phyloP scores from a whole-genome alignment of 2,888 invertebrate species.

The Alsophila aescularia region DNA sequence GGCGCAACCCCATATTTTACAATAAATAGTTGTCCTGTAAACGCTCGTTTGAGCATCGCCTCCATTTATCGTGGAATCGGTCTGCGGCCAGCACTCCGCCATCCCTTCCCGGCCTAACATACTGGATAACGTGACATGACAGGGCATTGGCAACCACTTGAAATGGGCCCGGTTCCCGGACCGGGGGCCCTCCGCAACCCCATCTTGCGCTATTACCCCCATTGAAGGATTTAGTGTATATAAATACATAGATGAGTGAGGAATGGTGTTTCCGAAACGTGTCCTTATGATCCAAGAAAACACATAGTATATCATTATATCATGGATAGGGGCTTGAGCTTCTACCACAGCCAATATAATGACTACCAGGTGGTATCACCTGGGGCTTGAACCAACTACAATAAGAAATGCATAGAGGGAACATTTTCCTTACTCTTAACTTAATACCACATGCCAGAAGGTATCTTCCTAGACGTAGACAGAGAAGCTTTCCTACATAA shows the following conservation, averaged over 20 bases:
- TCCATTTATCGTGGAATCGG: conserved; percentile 58
- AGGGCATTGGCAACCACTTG: conserved; percentile 46
- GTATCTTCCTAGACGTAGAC: no score
- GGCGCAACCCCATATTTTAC: conserved; percentile 58
- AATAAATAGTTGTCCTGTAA: conserved; percentile 60
- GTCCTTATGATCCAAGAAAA: conserved; percentile 29
- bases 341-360: conserved; percentile 1
- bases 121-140: conserved; percentile 65
- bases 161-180: conserved; percentile 33
- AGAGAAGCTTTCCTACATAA: no score
- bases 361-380: no score
- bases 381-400: neutral
- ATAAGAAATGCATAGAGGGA: no score
- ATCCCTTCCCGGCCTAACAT: conserved; percentile 58
- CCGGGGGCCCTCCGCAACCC: conserved; percentile 28
- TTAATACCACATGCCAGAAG: no score
- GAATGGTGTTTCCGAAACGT: conserved; percentile 23
- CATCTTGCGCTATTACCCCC: conserved; percentile 35
- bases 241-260: conserved; percentile 31
- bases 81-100: conserved; percentile 47
- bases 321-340: conserved; percentile 3
- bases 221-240: conserved; percentile 29
- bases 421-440: no score
- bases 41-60: conserved; percentile 54
- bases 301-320: no score